Evolutionary conservation across 1,140 invertebrate species (phyloP).

Genomic region (Antheraea pernyi): DNA sequence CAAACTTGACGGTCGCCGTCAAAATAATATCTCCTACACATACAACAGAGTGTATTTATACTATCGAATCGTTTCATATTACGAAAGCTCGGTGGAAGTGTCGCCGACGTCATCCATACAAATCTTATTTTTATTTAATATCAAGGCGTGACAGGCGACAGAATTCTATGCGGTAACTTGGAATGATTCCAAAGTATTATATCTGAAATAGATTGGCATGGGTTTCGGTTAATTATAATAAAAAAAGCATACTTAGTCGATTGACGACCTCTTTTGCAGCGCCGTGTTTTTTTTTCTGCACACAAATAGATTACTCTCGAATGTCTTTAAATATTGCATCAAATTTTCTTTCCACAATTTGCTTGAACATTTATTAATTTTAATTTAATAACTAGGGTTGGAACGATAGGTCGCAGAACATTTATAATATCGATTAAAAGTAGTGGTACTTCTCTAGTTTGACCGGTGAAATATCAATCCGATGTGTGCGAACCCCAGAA

Average conservation of each 20-base stretch:
- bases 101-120: background rate
- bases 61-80: background rate
- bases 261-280: background rate
- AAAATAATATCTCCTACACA: no score
- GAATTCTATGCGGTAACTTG: conserved; percentile 1
- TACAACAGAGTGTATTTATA: no score
- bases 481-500: no score
- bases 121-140: background rate
- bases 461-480: no score
- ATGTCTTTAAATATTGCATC: background rate
- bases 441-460: no score
- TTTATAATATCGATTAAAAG: no score
- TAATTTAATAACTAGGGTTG: no score
- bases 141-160: background rate
- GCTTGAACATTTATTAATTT: no score
- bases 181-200: conserved; percentile 2
- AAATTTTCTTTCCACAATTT: no score
- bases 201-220: conserved; percentile 1
- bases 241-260: background rate
- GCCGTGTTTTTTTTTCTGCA: background rate
- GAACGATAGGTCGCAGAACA: no score
- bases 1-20: no score
- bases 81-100: background rate
- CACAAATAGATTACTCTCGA: background rate
- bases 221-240: background rate